phyloP scores from a whole-genome alignment of 2,888 invertebrate genomes.

The Trissoscelio sp. region DNA sequence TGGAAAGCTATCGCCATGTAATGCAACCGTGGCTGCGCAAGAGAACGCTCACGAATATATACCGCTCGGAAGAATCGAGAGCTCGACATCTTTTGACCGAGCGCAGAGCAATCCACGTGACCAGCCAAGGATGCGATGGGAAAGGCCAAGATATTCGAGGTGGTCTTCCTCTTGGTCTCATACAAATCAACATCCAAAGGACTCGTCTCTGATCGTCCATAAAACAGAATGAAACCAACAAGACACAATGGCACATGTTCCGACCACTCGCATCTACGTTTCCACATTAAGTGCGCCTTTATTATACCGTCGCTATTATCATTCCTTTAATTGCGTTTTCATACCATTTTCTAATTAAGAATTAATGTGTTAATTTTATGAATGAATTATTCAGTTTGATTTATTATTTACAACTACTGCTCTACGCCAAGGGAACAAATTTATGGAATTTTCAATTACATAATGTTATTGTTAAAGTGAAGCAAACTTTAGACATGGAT shows the following conservation, averaged over 20 bases:
- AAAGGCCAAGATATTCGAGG: slow-evolving; percentile 68
- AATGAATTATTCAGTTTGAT: slow-evolving; percentile 37
- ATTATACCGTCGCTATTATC: slow-evolving; percentile 51
- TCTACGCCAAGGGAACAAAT: slow-evolving; percentile 18
- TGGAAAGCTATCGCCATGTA: slow-evolving; percentile 81
- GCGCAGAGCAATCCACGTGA: slow-evolving; percentile 55
- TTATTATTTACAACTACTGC: slow-evolving; percentile 35
- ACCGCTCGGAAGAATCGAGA: slow-evolving; percentile 64
- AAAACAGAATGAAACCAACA: slow-evolving; percentile 40
- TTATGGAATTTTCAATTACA: slow-evolving; percentile 37
- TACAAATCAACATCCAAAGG: slow-evolving; percentile 55
- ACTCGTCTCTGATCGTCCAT: slow-evolving; percentile 46
- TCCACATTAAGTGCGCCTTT: slow-evolving; percentile 44
- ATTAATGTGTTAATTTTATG: slow-evolving; percentile 46
- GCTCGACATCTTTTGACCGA: slow-evolving; percentile 68
- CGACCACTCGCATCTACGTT: slow-evolving; percentile 26
- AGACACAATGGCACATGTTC: slow-evolving; percentile 37
- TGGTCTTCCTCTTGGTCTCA: slow-evolving; percentile 52
- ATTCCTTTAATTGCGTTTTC: slow-evolving; percentile 51
- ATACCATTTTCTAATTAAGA: slow-evolving; percentile 44
- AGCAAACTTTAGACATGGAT: slow-evolving; percentile 1
- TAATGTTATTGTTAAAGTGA: slow-evolving; percentile 11
- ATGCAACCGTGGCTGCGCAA: slow-evolving; percentile 75
- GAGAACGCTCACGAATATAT: slow-evolving; percentile 63
- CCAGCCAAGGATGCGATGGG: slow-evolving; percentile 59